Conservation (phyloP, 2,888 invertebrate species). For the Plebejus melissa region DNA sequence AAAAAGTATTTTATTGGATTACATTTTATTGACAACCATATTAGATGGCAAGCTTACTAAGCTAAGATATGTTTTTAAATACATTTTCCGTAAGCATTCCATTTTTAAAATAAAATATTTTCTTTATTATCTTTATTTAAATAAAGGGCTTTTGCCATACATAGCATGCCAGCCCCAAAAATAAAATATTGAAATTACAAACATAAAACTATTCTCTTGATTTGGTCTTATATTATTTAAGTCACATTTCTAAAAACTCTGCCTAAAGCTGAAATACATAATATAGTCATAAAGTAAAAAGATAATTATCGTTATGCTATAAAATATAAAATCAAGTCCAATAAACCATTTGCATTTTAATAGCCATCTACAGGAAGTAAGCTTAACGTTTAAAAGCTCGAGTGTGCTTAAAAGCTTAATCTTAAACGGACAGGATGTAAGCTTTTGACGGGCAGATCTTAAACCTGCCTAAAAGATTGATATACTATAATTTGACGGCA, state of each 20-base stretch:
- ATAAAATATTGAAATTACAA: background rate
- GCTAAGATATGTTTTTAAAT: no score
- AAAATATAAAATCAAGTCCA: background rate
- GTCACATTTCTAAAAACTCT: background rate
- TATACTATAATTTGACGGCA: slow-evolving; percentile 24
- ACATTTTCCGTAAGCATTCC: no score
- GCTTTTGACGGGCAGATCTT: slow-evolving; percentile 38
- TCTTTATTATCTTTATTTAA: background rate
- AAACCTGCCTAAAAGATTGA: slow-evolving; percentile 29
- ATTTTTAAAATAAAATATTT: background rate
- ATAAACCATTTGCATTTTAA: slow-evolving; percentile 16
- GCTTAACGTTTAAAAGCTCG: slow-evolving; percentile 14
- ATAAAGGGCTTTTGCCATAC: no score
- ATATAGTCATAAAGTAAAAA: background rate
- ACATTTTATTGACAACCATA: background rate
- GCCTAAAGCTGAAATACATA: background rate
- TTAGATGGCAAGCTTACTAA: no score
- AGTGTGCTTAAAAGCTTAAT: slow-evolving; percentile 20
- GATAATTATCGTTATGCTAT: background rate
- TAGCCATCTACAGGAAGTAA: slow-evolving; percentile 16
- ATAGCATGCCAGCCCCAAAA: no score
- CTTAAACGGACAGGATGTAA: slow-evolving; percentile 36
- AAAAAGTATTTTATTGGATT: no score
- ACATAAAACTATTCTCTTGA: background rate
- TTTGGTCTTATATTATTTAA: background rate